Conservation (phyloP, 2,888 invertebrate genomes). For the Melanargia galathea region DNA sequence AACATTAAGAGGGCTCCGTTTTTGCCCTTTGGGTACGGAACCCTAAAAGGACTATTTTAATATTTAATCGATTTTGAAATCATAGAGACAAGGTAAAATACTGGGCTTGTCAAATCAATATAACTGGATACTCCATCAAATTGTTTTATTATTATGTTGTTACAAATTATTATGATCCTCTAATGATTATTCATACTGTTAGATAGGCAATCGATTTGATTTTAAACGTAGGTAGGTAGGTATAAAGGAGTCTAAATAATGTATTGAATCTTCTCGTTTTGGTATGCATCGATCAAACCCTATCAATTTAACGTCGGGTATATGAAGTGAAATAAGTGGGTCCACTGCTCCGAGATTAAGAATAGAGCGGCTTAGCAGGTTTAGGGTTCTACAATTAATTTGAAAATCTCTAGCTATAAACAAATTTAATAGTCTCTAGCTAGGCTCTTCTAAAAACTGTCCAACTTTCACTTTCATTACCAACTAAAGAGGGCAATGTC, state of each 20-base stretch:
- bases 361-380: conserved; percentile 25
- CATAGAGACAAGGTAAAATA: neutral
- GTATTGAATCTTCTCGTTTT: conserved; percentile 64
- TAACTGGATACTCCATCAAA: neutral
- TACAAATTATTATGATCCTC: conserved; percentile 40
- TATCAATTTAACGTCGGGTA: conserved; percentile 48
- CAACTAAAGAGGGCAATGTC: too few species aligned
- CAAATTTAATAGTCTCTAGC: too few species aligned
- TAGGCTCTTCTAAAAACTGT: too few species aligned
- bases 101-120: neutral
- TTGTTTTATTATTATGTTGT: conserved; percentile 36
- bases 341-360: conserved; percentile 29
- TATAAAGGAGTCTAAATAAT: conserved; percentile 57
- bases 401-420: neutral
- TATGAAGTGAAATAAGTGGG: conserved; percentile 48
- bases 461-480: too few species aligned
- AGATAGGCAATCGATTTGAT: conserved; percentile 39
- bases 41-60: too few species aligned
- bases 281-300: conserved; percentile 66
- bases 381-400: conserved; percentile 24
- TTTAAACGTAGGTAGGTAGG: conserved; percentile 12
- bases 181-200: conserved; percentile 50
- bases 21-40: too few species aligned
- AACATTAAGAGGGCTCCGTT: too few species aligned
- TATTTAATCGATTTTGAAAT: neutral